Conservation (phyloP, 2,797 vertebrate genomes). For the Fundulus diaphanus region DNA sequence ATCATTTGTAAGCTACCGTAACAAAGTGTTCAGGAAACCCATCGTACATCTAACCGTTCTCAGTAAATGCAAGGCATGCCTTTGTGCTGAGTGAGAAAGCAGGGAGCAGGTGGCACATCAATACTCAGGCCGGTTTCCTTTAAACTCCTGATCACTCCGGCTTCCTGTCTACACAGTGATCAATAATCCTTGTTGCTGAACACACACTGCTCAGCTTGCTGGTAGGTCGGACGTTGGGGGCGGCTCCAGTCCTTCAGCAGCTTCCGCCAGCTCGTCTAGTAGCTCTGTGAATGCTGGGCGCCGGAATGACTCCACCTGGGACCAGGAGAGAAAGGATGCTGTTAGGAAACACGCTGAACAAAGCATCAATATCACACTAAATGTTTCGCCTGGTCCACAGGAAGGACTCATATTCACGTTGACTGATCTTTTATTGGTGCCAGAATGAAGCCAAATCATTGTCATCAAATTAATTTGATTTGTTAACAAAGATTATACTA, state of each 20-base stretch:
- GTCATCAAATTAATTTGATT: no score
- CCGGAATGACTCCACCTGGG: conserved; percentile 86
- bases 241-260: conserved; percentile 79
- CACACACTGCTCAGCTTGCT: conserved; percentile 64
- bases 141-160: conserved; percentile 16
- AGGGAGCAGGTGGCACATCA: conserved; percentile 12
- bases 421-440: neutral
- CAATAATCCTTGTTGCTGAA: conserved; percentile 7
- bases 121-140: neutral
- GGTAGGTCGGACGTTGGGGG: conserved; percentile 60
- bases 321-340: neutral
- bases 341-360: neutral
- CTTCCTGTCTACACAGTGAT: conserved; percentile 30
- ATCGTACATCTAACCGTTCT: conserved; percentile 11
- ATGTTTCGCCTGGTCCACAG: neutral
- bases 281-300: conserved; percentile 87
- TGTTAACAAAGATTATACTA: no score
- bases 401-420: neutral
- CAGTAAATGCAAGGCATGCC: conserved; percentile 1
- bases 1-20: conserved; percentile 7
- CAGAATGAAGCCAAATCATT: no score
- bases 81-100: conserved; percentile 10
- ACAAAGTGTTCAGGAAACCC: conserved; percentile 6
- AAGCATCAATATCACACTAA: no score
- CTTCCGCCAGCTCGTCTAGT: conserved; percentile 85